Evolutionary conservation across 2,888 invertebrate genomes (phyloP), one percentile per base, ranked within the genome.

Genomic region (Sinotaia quadrata): DNA sequence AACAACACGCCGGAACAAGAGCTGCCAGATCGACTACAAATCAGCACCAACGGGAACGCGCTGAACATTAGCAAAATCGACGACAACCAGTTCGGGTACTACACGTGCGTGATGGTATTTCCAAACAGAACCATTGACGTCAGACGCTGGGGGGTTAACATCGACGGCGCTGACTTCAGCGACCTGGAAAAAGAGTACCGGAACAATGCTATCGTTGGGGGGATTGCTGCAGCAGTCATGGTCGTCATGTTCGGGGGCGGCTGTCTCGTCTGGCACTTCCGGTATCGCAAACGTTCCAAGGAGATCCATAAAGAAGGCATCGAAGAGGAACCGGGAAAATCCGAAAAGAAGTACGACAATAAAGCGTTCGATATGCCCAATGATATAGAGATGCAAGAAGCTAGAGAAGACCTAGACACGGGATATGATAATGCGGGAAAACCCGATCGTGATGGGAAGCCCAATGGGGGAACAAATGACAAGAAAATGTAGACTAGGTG

Each of bases 121-220:
- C 24, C 56, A 18, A 18, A 24, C 33, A 37, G 21, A 3, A 60
- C 47, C 8, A 41, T 81, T 3, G 31, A 67, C 1, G 69, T 71
- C 8, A 71, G 79, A 3, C 71, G 71, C 7, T 76, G 78, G 60
- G 81, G 82, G 4, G 36, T 84, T 5, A 84, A 84, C 62, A 66
- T 81, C 0, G 75, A 82, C 34, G 84, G 84, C 4, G 74, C 84
- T 0, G 78, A 78, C 67, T 84, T 74, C 68, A 74, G 78, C 10
- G 75, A 78, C 21, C 69, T 83, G 24, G 51, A 78, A 18, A 71
- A 72, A 3, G 66, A 75, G n/a, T 84, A 82, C 70, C 68, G 71
- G 15, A n/a, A 47, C 47, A 81, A 79, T 37, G 82, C 82, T n/a
- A 76, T 81, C 24, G 63, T 80, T 41, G 84, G 84, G 8, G 83